phyloP scores from a whole-genome alignment of 2,113 vertebrate species.

The Tychaedon coryphoeus region DNA sequence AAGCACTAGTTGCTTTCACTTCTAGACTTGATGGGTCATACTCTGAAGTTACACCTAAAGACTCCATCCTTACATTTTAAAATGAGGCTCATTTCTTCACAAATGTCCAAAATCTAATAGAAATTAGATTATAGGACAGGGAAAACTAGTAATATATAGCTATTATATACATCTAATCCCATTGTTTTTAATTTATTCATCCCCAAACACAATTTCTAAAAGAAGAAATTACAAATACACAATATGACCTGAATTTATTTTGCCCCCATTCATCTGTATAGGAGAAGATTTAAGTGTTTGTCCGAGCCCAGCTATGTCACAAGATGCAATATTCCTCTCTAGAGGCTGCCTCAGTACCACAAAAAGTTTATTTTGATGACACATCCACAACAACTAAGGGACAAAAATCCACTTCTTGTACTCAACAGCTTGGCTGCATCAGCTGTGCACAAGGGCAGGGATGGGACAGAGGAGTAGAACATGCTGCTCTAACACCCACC shows the following conservation, averaged over 20 bases:
- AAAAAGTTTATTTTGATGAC: neutral
- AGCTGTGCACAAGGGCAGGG: neutral
- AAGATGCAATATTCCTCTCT: neutral
- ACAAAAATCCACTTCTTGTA: neutral
- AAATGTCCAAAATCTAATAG: neutral
- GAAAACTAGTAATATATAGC: neutral
- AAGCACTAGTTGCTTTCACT: neutral
- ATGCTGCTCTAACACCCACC: neutral
- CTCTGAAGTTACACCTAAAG: neutral
- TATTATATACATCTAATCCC: neutral
- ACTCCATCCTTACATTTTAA: neutral
- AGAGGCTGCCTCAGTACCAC: neutral
- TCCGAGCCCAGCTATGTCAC: accelerated
- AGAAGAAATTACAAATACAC: neutral
- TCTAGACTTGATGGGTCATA: neutral
- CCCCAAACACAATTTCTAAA: neutral
- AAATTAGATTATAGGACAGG: neutral
- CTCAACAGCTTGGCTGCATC: neutral
- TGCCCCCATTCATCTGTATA: neutral
- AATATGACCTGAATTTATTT: neutral
- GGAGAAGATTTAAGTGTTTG: neutral
- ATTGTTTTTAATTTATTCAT: neutral
- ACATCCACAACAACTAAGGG: neutral
- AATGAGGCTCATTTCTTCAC: neutral
- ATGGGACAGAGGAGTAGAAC: neutral